Percentiles rank a stretch among this genome's conserved stretches.
These are phyloP conservation scores for Cladorhizidae sp. DNA, from an alignment of 37 sponge, comb jelly and placozoan species.

Conservation along the genomic window DNA sequence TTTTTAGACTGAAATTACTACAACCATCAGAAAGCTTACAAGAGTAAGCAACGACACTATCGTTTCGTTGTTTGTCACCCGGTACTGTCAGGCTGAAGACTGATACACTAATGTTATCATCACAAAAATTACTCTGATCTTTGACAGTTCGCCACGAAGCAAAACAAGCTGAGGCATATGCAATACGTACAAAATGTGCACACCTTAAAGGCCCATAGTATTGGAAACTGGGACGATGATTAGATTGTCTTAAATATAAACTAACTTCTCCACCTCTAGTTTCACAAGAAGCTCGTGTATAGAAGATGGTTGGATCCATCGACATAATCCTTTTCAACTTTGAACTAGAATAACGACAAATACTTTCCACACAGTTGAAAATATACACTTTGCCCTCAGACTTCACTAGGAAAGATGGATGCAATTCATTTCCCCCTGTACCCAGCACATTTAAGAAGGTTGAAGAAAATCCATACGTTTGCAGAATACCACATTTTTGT, in stretches of 20 bases:
- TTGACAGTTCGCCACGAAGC: background rate
- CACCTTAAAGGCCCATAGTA: background rate
- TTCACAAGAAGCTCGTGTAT: too few species aligned
- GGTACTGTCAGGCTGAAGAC: background rate
- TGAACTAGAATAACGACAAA: too few species aligned
- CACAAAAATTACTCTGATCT: background rate
- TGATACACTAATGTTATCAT: conserved; percentile 13
- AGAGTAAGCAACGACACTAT: conserved; percentile 26
- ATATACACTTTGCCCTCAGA: too few species aligned
- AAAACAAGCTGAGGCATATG: background rate
- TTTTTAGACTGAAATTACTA: conserved; percentile 62
- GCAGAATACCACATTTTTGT: too few species aligned
- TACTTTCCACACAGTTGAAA: too few species aligned
- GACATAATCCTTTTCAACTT: background rate
- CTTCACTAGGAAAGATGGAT: too few species aligned
- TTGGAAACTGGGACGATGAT: too few species aligned
- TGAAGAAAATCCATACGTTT: too few species aligned
- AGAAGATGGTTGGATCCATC: background rate
- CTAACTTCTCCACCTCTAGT: too few species aligned
- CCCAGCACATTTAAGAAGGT: too few species aligned
- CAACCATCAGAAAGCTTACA: conserved; percentile 52
- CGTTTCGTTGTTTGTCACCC: background rate
- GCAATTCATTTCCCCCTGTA: too few species aligned
- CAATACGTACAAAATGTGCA: background rate
- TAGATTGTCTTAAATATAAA: too few species aligned